A percentile compares a stretch with the other conserved stretches of the same genome.
Conservation (phyloP, 2,888 invertebrate genomes). For the Eulithis testata region DNA sequence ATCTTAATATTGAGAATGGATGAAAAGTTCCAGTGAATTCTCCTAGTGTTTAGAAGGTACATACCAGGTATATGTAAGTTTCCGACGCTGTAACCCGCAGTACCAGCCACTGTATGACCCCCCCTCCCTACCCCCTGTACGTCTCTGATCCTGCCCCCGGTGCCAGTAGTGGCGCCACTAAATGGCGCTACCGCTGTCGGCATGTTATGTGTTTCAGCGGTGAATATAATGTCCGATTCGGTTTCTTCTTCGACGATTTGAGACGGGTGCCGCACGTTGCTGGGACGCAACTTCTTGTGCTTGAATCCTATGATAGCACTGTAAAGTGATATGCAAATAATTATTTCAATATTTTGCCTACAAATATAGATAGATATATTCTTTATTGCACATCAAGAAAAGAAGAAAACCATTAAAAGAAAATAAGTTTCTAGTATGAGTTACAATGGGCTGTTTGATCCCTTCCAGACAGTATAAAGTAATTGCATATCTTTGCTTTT, state of each 20-base stretch:
- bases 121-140: slow-evolving; percentile 98
- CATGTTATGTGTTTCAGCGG: slow-evolving; percentile 99
- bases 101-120: slow-evolving; percentile 96
- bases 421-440: no score
- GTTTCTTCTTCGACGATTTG: slow-evolving; percentile 84
- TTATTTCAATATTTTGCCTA: background rate
- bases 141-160: slow-evolving; percentile 97
- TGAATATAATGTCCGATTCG: slow-evolving; percentile 96
- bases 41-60: background rate
- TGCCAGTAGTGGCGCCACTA: slow-evolving; percentile 98
- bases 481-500: no score
- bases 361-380: no score
- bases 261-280: slow-evolving; percentile 83
- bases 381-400: no score
- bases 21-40: no score
- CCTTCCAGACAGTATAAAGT: no score
- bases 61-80: slow-evolving; percentile 94
- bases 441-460: no score
- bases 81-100: slow-evolving; percentile 98
- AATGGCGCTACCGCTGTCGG: slow-evolving; percentile 99
- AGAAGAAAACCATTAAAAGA: no score
- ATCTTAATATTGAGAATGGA: no score
- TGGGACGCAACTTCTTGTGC: slow-evolving; percentile 88
- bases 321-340: slow-evolving; percentile 38
- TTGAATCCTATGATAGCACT: slow-evolving; percentile 95